phyloP scores from a whole-genome alignment of 2,113 vertebrate species.

The Ellobius talpinus region DNA sequence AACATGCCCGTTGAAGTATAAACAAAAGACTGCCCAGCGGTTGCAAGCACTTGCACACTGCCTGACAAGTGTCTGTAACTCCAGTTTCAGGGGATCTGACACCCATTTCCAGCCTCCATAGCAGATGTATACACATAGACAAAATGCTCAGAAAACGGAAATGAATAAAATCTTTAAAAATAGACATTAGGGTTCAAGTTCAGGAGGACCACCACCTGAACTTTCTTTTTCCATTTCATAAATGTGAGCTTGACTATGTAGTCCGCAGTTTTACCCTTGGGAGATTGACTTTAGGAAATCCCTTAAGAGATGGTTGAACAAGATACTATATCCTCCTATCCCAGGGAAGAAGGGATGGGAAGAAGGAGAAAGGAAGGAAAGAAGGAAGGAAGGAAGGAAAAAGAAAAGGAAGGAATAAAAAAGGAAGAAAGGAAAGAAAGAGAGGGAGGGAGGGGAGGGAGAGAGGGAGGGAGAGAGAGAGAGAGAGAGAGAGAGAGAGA shows the following conservation, averaged over 20 bases:
- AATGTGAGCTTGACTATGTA: neutral
- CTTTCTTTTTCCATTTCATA: neutral
- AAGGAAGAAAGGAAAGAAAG: too few relatives aligned
- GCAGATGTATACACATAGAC: neutral
- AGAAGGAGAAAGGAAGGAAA: neutral
- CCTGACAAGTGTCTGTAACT: neutral
- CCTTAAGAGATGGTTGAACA: neutral
- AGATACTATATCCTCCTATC: neutral
- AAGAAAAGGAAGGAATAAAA: neutral
- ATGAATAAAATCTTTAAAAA: neutral
- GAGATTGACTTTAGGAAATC: neutral
- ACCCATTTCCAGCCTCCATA: neutral
- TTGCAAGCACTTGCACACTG: neutral
- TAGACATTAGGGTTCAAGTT: neutral
- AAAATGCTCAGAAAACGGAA: neutral
- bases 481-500: neutral
- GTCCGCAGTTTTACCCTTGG: neutral
- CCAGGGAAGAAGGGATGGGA: neutral
- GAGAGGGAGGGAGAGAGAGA: rapidly evolving
- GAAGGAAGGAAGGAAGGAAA: neutral
- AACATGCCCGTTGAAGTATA: neutral
- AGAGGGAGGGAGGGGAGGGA: rapidly evolving
- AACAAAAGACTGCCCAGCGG: too few relatives aligned
- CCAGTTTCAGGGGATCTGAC: neutral
- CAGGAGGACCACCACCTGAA: neutral